phyloP scores from a whole-genome alignment of 2,888 invertebrate species.

The Tenthredo distinguenda region DNA sequence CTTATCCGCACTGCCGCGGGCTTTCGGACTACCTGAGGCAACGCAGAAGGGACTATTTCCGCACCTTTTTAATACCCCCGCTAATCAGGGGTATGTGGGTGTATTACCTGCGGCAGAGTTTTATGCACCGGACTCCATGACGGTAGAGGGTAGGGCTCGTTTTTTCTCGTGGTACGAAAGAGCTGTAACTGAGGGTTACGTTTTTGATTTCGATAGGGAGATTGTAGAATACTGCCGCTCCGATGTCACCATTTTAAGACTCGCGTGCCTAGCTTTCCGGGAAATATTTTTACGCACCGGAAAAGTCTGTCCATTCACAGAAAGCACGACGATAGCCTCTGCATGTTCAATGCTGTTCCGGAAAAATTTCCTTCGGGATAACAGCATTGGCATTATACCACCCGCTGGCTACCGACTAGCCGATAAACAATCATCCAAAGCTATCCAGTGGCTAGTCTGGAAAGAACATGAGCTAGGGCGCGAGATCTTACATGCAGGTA shows the following conservation, averaged over 20 bases:
- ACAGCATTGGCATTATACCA: constrained; percentile 58
- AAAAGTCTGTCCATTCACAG: no score
- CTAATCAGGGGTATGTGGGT: constrained; percentile 60
- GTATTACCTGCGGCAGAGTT: constrained; percentile 34
- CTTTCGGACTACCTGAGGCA: no score
- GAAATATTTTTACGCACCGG: no score
- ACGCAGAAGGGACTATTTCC: no score
- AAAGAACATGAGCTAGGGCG: constrained; percentile 6
- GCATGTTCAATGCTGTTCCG: not conserved
- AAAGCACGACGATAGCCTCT: no score
- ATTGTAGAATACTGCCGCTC: no score
- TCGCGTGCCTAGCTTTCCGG: no score
- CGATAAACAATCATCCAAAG: constrained; percentile 63
- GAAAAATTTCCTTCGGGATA: constrained; percentile 44
- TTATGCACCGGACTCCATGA: constrained; percentile 61
- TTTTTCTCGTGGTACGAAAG: constrained; percentile 54
- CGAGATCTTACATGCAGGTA: constrained; percentile 60
- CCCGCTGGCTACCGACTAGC: constrained; percentile 62
- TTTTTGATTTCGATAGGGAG: constrained; percentile 32
- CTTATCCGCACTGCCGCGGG: no score
- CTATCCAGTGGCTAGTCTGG: constrained; percentile 59
- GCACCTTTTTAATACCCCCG: no score
- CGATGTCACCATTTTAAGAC: no score
- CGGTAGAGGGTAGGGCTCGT: constrained; percentile 54
- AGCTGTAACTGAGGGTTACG: constrained; percentile 60